Evolutionary conservation across 2,888 invertebrate genomes (phyloP).

Genomic region (Nephrocerus scutellatus): DNA sequence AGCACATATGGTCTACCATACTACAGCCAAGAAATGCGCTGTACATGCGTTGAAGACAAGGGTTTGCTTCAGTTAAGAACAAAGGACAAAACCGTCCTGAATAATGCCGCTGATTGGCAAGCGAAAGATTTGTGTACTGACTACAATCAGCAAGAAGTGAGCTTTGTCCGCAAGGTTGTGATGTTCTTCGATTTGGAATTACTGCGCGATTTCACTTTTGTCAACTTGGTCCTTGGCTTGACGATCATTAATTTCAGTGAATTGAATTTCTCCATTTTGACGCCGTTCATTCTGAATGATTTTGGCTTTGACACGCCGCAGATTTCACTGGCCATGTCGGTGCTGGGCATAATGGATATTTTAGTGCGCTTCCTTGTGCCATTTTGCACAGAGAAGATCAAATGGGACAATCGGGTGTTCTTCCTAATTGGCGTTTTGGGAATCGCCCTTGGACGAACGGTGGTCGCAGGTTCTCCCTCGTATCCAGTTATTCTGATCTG

Average conservation of each 20-base stretch:
- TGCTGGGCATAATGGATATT: slow-evolving; percentile 61
- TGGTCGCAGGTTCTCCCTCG: slow-evolving; percentile 55
- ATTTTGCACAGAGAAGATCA: slow-evolving; percentile 60
- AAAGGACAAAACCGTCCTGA: too few relatives aligned
- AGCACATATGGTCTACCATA: slow-evolving; percentile 22
- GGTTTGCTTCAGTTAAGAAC: slow-evolving; percentile 28
- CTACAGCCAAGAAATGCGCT: slow-evolving; percentile 24
- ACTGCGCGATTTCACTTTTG: slow-evolving; percentile 60
- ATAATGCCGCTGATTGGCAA: slow-evolving; percentile 6
- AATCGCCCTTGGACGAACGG: slow-evolving; percentile 57
- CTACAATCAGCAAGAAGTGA: slow-evolving; percentile 14
- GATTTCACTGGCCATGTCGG: slow-evolving; percentile 63
- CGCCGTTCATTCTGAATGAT: slow-evolving; percentile 66
- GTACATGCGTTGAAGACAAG: slow-evolving; percentile 36
- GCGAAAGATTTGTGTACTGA: slow-evolving; percentile 4
- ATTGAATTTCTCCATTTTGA: slow-evolving; percentile 64
- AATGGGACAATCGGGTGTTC: slow-evolving; percentile 65
- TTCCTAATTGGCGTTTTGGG: slow-evolving; percentile 61
- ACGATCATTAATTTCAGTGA: slow-evolving; percentile 66
- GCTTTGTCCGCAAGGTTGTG: slow-evolving; percentile 53
- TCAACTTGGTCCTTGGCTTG: slow-evolving; percentile 64
- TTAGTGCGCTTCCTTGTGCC: slow-evolving; percentile 60
- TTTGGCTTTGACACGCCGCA: slow-evolving; percentile 53
- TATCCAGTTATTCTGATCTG: slow-evolving; percentile 53
- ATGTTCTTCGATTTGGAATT: slow-evolving; percentile 66